Base-by-base conservation (phyloP, 2,797 vertebrate species). In the Remorina albescens region DNA sequence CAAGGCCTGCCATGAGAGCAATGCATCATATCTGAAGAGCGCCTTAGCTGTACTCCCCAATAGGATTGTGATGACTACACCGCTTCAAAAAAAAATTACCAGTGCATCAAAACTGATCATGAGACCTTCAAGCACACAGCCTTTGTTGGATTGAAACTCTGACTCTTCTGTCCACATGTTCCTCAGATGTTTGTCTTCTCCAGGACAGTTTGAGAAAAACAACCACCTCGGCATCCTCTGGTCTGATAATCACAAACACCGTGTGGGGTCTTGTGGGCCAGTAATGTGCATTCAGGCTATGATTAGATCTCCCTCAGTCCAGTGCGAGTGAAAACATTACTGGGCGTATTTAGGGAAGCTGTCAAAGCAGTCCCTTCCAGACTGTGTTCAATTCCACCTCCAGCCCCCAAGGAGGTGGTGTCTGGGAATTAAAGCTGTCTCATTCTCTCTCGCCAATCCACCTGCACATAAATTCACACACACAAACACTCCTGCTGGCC, bases 341-440 rank as follows among this genome's bases (percentile, higher is more conserved):
- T 54, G 81, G 77, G 75, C 39, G 47, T 92, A 90, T 91, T 92
- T 91, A 90, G 81, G 82, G 76, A 80, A 81, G 82, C 90, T 90
- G 88, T 93, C 89, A 93, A 88, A 90, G 89, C 79, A 79, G 79
- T 89, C 89, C 85, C 86, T 89, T 86, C 78, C 51, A 90, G 82
- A 88, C 83, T 69, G 55, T 89, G 90, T 91, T 90, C 87, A 90
- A 87, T 91, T 93, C 86, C 89, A 91, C 80, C 79, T 88, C 63
- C 70, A 81, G 77, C 69, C 84, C 87, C 88, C 62, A 46, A 86
- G 86, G 90, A 89, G 83, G 76, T 78, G 53, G 81, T 88, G 81
- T 91, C 86, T 90, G 83, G 79, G 85, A 93, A 88, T 92, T 88
- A 90, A 67, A 88, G 82, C 86, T 87, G 85, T 91, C 85, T 88